Evolutionary conservation across 2,113 vertebrate genomes (phyloP).

Genomic region (Pao palembangensis): DNA sequence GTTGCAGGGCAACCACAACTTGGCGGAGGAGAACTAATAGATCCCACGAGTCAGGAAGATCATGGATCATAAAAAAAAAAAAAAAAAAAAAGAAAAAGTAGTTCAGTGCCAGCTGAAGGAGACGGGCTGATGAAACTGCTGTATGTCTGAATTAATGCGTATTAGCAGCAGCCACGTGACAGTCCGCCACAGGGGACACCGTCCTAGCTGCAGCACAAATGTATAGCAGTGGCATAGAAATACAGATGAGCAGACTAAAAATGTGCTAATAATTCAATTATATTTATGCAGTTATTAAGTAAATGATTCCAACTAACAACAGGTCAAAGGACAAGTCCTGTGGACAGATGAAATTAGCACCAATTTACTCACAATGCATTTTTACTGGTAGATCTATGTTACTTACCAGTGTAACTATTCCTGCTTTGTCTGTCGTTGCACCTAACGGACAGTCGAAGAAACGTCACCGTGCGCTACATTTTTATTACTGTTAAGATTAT

Average conservation of each 20-base stretch:
- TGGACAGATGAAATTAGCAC: too few relatives aligned
- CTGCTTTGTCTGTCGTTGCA: too few relatives aligned
- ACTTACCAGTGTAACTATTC: too few relatives aligned
- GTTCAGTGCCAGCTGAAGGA: constrained; percentile 39
- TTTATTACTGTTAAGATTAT: too few relatives aligned
- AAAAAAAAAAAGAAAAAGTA: background rate
- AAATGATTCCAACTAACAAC: too few relatives aligned
- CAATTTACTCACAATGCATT: too few relatives aligned
- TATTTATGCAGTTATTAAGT: too few relatives aligned
- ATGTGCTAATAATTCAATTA: too few relatives aligned
- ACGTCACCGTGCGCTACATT: too few relatives aligned
- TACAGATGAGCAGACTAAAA: background rate
- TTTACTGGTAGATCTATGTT: too few relatives aligned
- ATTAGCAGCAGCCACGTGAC: constrained; percentile 45
- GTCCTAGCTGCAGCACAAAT: constrained; percentile 42
- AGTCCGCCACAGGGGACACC: constrained; percentile 32
- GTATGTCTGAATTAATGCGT: constrained; percentile 45
- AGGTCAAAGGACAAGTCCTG: too few relatives aligned
- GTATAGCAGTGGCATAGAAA: constrained; percentile 8
- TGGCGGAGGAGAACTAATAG: constrained; percentile 20
- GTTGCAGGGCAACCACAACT: constrained; percentile 26
- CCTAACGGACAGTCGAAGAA: too few relatives aligned
- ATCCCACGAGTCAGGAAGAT: constrained; percentile 31
- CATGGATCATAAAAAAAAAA: constrained; percentile 8
- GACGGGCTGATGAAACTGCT: constrained; percentile 57